Conservation (phyloP, 2,797 vertebrate species). For the Phoxinus dragarum region DNA sequence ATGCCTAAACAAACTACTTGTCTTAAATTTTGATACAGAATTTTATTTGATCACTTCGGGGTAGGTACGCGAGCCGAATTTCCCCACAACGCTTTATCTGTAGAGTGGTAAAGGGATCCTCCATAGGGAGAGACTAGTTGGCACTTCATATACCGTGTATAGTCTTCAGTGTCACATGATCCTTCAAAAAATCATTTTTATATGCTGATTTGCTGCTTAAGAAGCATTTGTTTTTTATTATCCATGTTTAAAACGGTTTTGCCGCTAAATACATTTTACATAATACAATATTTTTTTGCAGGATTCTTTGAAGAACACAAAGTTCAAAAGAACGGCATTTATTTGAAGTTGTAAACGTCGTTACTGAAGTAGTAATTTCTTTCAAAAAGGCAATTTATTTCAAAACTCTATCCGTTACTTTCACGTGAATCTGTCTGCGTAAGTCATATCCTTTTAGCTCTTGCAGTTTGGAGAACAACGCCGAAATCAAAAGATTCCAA, state of each 20-base stretch:
- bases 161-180: background rate
- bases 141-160: background rate
- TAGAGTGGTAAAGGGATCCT: no score
- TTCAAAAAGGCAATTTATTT: constrained; percentile 13
- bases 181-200: background rate
- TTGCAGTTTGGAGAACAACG: constrained; percentile 70
- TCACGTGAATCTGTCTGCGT: constrained; percentile 58
- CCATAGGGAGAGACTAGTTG: no score
- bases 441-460: constrained; percentile 63
- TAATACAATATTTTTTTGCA: background rate
- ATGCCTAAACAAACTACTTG: no score
- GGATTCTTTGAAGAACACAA: background rate
- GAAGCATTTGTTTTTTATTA: background rate
- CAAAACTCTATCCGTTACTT: constrained; percentile 11
- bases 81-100: no score
- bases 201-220: background rate
- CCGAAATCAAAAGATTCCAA: constrained; percentile 50
- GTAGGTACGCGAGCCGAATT: no score
- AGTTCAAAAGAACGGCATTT: background rate
- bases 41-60: no score
- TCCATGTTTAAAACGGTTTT: background rate
- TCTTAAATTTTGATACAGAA: no score
- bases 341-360: background rate
- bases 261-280: background rate
- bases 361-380: background rate